These are phyloP conservation scores for Papilio glaucus DNA, from an alignment of 1,140 invertebrate species.

Conservation along the genomic window DNA sequence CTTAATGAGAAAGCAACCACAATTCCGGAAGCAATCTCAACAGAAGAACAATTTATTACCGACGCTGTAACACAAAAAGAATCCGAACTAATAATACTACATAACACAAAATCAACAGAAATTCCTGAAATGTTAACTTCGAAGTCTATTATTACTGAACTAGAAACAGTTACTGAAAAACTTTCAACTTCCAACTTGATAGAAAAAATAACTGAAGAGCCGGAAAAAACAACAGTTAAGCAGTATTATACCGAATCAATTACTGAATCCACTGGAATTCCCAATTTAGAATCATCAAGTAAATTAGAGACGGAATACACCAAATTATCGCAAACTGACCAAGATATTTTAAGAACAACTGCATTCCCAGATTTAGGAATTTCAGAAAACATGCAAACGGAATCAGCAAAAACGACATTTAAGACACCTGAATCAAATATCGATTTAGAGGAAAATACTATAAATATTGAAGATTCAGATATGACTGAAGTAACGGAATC, in stretches of 20 bases:
- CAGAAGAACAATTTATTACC: background rate
- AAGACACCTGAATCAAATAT: background rate
- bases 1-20: constrained; percentile 16
- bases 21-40: background rate
- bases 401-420: constrained; percentile 5
- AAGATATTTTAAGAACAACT: constrained; percentile 12
- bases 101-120: constrained; percentile 24
- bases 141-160: constrained; percentile 8
- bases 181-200: background rate
- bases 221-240: background rate
- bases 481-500: constrained; percentile 8
- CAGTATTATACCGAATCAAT: background rate
- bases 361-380: background rate
- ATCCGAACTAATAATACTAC: background rate
- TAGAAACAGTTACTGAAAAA: constrained; percentile 3
- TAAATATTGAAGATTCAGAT: constrained; percentile 17
- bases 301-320: constrained; percentile 5
- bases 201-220: background rate
- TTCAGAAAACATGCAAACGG: background rate
- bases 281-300: background rate
- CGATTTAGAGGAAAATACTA: constrained; percentile 27
- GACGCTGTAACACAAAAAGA: background rate
- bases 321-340: background rate
- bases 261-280: constrained; percentile 10
- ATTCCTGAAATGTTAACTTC: constrained; percentile 16